Conservation (phyloP, 2,797 vertebrate species). For the Aselliscus stoliczkanus region DNA sequence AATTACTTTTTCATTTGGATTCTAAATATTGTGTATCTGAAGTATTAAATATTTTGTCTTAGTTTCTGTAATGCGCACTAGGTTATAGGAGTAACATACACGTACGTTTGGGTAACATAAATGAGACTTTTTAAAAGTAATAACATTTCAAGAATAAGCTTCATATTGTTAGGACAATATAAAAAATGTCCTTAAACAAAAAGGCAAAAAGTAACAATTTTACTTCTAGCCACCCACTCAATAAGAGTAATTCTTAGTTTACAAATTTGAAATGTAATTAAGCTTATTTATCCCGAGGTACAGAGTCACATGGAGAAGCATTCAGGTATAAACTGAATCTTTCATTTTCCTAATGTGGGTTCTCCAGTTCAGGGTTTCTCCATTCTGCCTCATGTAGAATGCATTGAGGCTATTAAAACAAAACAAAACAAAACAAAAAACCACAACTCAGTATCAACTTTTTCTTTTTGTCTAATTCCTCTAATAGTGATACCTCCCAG, state of each 20-base stretch:
- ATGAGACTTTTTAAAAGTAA: background rate
- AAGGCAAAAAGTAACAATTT: background rate
- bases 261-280: background rate
- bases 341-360: background rate
- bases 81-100: background rate
- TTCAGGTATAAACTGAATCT: background rate
- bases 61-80: background rate
- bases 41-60: slow-evolving; percentile 7
- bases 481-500: background rate
- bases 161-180: background rate
- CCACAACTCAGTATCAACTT: background rate
- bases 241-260: background rate
- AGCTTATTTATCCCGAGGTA: background rate
- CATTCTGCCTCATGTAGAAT: background rate
- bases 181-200: background rate
- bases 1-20: slow-evolving; percentile 15
- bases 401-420: background rate
- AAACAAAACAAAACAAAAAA: too few species aligned
- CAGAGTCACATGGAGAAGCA: background rate
- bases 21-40: background rate
- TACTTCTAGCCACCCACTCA: background rate
- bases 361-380: background rate
- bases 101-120: background rate
- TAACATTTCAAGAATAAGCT: background rate
- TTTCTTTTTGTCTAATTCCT: background rate